phyloP scores from a whole-genome alignment of 2,888 invertebrate genomes.

The Neoitamus cyanurus region DNA sequence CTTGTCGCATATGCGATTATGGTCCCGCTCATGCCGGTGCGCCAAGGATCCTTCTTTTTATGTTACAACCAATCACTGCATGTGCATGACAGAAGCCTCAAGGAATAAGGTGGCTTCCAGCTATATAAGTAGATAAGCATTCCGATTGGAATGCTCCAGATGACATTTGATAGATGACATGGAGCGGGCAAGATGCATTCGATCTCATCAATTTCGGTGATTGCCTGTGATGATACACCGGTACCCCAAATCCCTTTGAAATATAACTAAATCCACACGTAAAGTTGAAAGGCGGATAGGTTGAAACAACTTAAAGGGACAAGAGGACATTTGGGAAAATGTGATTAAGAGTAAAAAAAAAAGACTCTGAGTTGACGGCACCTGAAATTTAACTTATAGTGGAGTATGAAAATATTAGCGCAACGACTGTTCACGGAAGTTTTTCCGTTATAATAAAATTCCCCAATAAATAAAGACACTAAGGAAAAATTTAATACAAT shows the following conservation, averaged over 20 bases:
- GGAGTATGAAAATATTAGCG: too few species aligned
- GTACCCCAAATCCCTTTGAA: background rate
- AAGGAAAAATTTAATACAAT: too few species aligned
- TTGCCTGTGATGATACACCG: constrained; percentile 26
- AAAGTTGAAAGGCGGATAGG: background rate
- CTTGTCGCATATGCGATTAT: background rate
- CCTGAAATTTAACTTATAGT: too few species aligned
- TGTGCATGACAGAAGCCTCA: background rate
- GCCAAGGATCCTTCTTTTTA: background rate
- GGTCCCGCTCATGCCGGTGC: too few species aligned
- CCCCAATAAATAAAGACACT: too few species aligned
- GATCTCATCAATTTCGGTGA: constrained; percentile 37
- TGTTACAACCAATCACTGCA: background rate
- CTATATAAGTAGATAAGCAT: background rate
- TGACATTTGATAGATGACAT: constrained; percentile 34
- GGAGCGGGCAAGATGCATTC: constrained; percentile 32
- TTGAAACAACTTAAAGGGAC: too few species aligned
- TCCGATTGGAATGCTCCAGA: background rate
- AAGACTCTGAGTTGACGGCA: too few species aligned
- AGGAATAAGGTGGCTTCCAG: background rate
- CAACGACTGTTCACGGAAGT: too few species aligned
- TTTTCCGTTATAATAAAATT: too few species aligned
- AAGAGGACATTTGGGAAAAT: too few species aligned
- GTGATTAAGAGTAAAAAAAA: too few species aligned
- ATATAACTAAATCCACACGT: background rate